phyloP scores from a whole-genome alignment of 2,797 vertebrate genomes.

The Cyprinella venusta region DNA sequence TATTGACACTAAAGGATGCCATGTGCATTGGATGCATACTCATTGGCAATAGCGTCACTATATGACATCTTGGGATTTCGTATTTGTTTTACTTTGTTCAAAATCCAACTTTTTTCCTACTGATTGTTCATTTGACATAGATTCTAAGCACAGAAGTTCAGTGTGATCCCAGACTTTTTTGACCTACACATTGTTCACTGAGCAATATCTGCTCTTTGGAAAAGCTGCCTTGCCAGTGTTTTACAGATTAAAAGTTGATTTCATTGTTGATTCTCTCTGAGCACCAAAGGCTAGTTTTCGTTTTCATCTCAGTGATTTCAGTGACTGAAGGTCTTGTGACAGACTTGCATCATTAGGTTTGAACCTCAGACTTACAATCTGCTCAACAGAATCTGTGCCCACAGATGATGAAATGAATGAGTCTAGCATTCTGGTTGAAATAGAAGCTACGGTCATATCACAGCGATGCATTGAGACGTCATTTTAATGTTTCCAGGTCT shows the following conservation, averaged over 20 bases:
- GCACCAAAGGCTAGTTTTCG: constrained; percentile 7
- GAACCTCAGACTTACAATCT: constrained; percentile 43
- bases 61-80: background rate
- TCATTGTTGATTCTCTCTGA: background rate
- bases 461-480: background rate
- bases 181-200: background rate
- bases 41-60: too few relatives aligned
- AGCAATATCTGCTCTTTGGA: constrained; percentile 14
- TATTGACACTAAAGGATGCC: too few relatives aligned
- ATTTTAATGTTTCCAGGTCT: background rate
- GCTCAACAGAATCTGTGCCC: constrained; percentile 8
- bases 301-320: constrained; percentile 34
- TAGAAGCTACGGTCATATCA: background rate
- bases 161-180: background rate
- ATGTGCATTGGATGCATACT: too few relatives aligned
- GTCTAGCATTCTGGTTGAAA: constrained; percentile 10
- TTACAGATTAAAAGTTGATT: constrained; percentile 22
- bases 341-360: constrained; percentile 40
- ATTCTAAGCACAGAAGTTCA: background rate
- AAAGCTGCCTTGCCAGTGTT: constrained; percentile 17
- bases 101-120: background rate
- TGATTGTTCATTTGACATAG: background rate
- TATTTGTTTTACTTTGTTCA: background rate
- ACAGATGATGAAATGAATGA: constrained; percentile 36
- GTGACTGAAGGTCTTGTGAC: constrained; percentile 32